Evolutionary conservation across 2,888 invertebrate genomes (phyloP).

Genomic region (Cephonodes hylas): DNA sequence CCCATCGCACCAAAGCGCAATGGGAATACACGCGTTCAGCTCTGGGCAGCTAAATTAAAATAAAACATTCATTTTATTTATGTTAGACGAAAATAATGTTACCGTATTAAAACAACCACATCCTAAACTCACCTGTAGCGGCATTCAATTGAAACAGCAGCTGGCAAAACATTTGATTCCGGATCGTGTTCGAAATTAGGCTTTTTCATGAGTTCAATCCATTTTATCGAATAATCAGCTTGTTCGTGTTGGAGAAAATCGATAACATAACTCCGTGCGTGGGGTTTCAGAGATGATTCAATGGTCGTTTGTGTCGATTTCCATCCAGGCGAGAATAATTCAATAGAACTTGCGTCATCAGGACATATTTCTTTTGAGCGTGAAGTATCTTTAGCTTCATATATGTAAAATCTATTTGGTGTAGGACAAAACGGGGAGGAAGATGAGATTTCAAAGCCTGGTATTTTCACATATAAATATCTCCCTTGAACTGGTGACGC

Average conservation of each 20-base stretch:
- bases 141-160: conserved; percentile 82
- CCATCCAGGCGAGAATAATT: conserved; percentile 88
- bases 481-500: conserved; percentile 81
- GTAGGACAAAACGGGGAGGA: conserved; percentile 82
- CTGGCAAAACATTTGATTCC: conserved; percentile 74
- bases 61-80: conserved; percentile 16
- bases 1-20: conserved; percentile 90
- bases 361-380: conserved; percentile 85
- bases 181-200: conserved; percentile 74
- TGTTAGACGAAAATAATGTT: neutral
- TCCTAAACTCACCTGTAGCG: conserved; percentile 82
- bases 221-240: conserved; percentile 87
- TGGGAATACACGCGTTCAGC: conserved; percentile 89
- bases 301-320: conserved; percentile 70
- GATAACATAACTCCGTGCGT: conserved; percentile 86
- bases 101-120: neutral
- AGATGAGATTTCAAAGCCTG: conserved; percentile 82
- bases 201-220: conserved; percentile 89
- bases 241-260: conserved; percentile 88
- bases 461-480: conserved; percentile 86
- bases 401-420: conserved; percentile 86
- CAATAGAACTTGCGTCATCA: conserved; percentile 77
- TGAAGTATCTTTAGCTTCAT: conserved; percentile 84
- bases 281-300: conserved; percentile 75
- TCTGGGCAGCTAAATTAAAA: conserved; percentile 85